Base-by-base conservation (phyloP, 92 coral and sea anemone species). In the Actinernus sp. region DNA sequence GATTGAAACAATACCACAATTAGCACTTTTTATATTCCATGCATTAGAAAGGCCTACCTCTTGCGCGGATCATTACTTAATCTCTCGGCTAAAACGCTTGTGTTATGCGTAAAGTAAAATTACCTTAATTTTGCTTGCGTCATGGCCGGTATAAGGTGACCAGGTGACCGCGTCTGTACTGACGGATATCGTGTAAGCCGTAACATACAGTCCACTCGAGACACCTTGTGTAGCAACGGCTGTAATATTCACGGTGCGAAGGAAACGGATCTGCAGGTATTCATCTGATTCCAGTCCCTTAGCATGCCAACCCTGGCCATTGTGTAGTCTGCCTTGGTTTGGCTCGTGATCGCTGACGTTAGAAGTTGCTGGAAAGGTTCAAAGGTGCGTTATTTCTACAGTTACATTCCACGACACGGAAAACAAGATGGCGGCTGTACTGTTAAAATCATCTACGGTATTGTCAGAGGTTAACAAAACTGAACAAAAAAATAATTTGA, bases 201-300 rank as follows among this genome's bases (percentile, higher is more conserved):
- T 78, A 43, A 85, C 91, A 31, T 31, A 85, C 21, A 20, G 3
- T 1, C 28, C 25, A 1, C 49, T 28, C 2, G 81, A 55, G 32
- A 46, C 63, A 27, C 91, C 91, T 49, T 79, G 91, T 18, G 86
- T 70, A 18, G 79, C 91, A 26, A 85, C 61, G 39, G 66, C 91
- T 26, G 91, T 78, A 12, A 85, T 49, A 38, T 71, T 78, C 25
- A 78, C 76, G 26, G 20, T 34, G 24, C 55, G 48, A 33, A 37
- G 17, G 55, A 85, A 76, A 51, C 52, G 62, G 60, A 85, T 49
- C 65, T 85, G 91, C 25, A 85, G 65, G 52, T 55, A 77, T 24
- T 78, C 73, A 3, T 16, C 3, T 10, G 7, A 12, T 6, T 24
- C 46, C 3, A 26, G 17, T 28, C 65, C 49, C 36, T 18, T 31